Evolutionary conservation across 2,113 vertebrate genomes (phyloP).

Genomic region (Boulengeromyrus knoepffleri): DNA sequence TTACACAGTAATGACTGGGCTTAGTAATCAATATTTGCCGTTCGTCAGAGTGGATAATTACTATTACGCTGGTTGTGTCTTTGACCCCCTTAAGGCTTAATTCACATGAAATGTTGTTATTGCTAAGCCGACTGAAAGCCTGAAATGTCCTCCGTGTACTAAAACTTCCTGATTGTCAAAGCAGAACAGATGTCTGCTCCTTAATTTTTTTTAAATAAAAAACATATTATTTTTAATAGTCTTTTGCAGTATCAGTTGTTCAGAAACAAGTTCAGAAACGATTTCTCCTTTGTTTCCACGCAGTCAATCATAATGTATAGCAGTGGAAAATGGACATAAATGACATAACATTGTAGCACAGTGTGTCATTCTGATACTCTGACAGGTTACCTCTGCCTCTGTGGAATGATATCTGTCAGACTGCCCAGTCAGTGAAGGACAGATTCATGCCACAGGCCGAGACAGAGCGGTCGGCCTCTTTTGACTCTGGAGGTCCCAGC

Average conservation of each 20-base stretch:
- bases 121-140: background rate
- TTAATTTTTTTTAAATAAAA: background rate
- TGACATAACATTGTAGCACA: background rate
- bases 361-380: background rate
- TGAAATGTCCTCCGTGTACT: background rate
- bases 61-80: background rate
- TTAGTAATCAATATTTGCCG: background rate
- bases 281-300: background rate
- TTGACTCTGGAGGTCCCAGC: background rate
- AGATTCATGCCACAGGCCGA: background rate
- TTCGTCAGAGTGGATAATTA: conserved; percentile 10
- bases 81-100: background rate
- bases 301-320: background rate
- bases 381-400: background rate
- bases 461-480: background rate
- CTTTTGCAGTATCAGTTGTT: background rate
- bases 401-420: background rate
- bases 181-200: background rate
- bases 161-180: background rate
- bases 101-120: conserved; percentile 5
- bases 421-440: background rate
- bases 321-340: background rate
- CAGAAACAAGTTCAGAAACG: background rate
- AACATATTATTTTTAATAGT: background rate
- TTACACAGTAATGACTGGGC: background rate